Evolutionary conservation across 2,888 invertebrate species (phyloP).

Genomic region (Lycocerus yunnanus): DNA sequence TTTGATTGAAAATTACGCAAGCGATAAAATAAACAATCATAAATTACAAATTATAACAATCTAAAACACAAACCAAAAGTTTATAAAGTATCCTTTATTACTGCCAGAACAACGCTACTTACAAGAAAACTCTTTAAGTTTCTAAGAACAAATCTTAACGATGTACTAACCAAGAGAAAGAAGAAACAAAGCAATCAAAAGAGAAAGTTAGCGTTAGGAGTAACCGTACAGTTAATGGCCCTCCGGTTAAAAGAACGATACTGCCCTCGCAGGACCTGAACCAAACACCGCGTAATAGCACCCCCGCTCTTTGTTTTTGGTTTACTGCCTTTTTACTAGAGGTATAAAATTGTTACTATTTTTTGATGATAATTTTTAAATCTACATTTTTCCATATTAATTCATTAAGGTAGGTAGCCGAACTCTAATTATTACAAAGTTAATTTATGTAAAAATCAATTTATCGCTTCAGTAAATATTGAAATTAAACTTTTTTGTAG

Average conservation of each 20-base stretch:
- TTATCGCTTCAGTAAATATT: neutral
- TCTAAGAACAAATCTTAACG: slow-evolving; percentile 42
- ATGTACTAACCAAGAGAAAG: slow-evolving; percentile 42
- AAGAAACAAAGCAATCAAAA: slow-evolving; percentile 45
- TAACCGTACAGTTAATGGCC: slow-evolving; percentile 43
- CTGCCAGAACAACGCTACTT: slow-evolving; percentile 41
- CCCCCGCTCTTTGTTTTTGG: slow-evolving; percentile 32
- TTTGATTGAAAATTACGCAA: slow-evolving; percentile 15
- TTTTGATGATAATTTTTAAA: slow-evolving; percentile 2
- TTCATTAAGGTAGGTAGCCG: neutral
- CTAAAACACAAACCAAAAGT: slow-evolving; percentile 40
- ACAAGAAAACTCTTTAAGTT: slow-evolving; percentile 40
- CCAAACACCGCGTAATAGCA: slow-evolving; percentile 38
- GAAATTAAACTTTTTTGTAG: neutral
- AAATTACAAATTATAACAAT: slow-evolving; percentile 41
- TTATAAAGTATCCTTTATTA: slow-evolving; percentile 46
- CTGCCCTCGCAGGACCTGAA: slow-evolving; percentile 39
- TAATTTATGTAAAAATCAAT: neutral
- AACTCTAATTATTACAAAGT: neutral
- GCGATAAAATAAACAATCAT: slow-evolving; percentile 38
- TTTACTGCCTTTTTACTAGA: slow-evolving; percentile 39
- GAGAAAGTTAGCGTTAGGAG: slow-evolving; percentile 43
- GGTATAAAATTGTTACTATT: slow-evolving; percentile 33
- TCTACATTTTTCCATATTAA: neutral
- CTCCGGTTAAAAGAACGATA: slow-evolving; percentile 42